Percentiles rank a stretch among this genome's conserved stretches.
phyloP scores from a whole-genome alignment of 2,797 vertebrate genomes.

The Pogonophryne albipinna region DNA sequence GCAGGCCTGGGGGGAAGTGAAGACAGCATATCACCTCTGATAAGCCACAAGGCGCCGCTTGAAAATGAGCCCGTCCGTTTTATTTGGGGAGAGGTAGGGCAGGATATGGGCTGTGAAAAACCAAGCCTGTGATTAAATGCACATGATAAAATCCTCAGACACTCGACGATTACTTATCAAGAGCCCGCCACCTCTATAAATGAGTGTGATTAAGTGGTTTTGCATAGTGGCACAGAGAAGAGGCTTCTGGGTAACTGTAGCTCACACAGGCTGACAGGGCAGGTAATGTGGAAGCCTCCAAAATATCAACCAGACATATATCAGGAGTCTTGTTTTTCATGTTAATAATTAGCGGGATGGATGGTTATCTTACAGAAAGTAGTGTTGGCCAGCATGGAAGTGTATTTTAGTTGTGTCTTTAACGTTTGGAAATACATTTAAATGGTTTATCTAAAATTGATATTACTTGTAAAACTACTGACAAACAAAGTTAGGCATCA shows the following conservation, averaged over 20 bases:
- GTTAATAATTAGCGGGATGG: background rate
- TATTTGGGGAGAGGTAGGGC: slow-evolving; percentile 43
- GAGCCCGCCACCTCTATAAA: slow-evolving; percentile 40
- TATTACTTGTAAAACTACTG: too few relatives aligned
- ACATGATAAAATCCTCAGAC: slow-evolving; percentile 60
- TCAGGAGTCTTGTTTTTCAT: slow-evolving; percentile 7
- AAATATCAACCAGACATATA: background rate
- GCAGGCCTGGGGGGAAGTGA: slow-evolving; percentile 54
- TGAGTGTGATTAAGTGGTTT: slow-evolving; percentile 45
- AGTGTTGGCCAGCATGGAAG: background rate
- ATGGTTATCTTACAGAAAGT: background rate
- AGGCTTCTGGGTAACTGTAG: slow-evolving; percentile 11
- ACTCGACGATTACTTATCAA: slow-evolving; percentile 64
- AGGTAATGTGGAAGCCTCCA: background rate
- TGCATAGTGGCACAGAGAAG: slow-evolving; percentile 14
- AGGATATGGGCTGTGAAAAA: slow-evolving; percentile 43
- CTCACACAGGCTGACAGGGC: slow-evolving; percentile 1
- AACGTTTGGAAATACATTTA: too few relatives aligned
- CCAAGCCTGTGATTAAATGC: slow-evolving; percentile 68
- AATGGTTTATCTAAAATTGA: too few relatives aligned
- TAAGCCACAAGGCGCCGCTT: slow-evolving; percentile 61
- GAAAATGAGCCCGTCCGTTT: slow-evolving; percentile 61
- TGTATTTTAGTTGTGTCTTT: background rate
- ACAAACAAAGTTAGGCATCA: too few relatives aligned
- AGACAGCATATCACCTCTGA: slow-evolving; percentile 66